Base-by-base conservation (phyloP, 2,888 invertebrate species). In the Melipona beecheii region DNA sequence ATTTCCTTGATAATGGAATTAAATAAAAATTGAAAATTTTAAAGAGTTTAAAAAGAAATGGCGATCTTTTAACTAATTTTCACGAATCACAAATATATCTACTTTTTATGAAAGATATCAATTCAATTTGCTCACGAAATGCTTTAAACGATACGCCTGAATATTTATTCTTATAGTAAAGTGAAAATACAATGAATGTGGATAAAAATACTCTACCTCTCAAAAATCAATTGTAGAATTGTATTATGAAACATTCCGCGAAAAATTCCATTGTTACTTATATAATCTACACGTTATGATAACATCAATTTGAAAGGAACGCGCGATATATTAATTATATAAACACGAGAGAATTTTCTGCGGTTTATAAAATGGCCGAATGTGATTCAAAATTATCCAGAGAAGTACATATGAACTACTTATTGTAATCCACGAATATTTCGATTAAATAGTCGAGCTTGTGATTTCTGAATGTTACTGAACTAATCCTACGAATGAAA, bases 251-350 rank as follows among this genome's bases (percentile, higher is more conserved):
- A 72, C 49, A 50, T 50, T 50, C 2, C 4, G 31, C 31, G 15
- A 13, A n/a, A 75, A 19, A 60, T 69, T 1, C 49, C 17, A 69
- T 58, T 49, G 17, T 50, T 56, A 13, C 68, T 75, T 69, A 66
- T 19, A 50, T 31, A 75, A 75, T 58, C 31, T 15, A 31, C 31
- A n/a, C 31, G 3, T 19, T 69, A 31, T 21, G 69, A 50, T 75
- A 49, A 4, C 17, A 21, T 60, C 69, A 69, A 17, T 19, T 69
- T 19, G 36, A 31, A 50, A 69, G n/a, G n/a, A 31, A 50, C 21
- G 58, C 21, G 58, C 31, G 49, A 68, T 58, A 31, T n/a, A 69
- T 27, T 58, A 54, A 31, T 56, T 54, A 54, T 31, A 43, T 70
- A 56, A 70, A 54, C 54, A 31, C 15, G n/a, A 3, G 21, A 69